Conservation (phyloP, 2,888 invertebrate species). For the Caenorhabditis sp. region DNA sequence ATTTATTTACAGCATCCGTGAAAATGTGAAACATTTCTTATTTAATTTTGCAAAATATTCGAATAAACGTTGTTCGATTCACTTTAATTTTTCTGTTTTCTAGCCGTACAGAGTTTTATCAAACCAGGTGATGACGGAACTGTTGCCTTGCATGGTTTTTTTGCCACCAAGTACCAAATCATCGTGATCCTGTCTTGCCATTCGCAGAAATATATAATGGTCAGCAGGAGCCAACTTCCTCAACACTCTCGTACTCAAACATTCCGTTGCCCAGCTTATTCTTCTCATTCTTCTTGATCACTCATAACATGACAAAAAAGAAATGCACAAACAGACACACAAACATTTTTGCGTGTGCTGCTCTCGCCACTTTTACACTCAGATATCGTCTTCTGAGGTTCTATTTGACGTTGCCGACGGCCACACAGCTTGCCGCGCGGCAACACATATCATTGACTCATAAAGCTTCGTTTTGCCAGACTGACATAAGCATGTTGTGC, state of each 20-base stretch:
- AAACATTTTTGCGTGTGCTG: slow-evolving; percentile 51
- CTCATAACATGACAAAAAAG: slow-evolving; percentile 54
- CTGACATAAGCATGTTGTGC: slow-evolving; percentile 52
- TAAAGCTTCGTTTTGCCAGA: slow-evolving; percentile 31
- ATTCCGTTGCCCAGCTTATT: slow-evolving; percentile 38
- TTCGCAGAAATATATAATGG: slow-evolving; percentile 47
- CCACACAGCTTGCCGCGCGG: slow-evolving; percentile 61
- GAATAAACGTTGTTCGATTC: too few relatives aligned
- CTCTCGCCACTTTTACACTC: slow-evolving; percentile 47
- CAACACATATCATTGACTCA: slow-evolving; percentile 56
- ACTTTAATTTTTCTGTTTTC: too few relatives aligned
- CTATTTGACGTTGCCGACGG: slow-evolving; percentile 60
- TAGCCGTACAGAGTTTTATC: neutral
- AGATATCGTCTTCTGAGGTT: slow-evolving; percentile 55
- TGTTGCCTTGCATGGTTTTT: too few relatives aligned
- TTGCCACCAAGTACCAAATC: slow-evolving; percentile 10
- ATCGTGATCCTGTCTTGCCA: slow-evolving; percentile 40
- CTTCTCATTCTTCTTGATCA: slow-evolving; percentile 37
- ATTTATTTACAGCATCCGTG: too few relatives aligned
- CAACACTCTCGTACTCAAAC: slow-evolving; percentile 42
- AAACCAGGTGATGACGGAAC: neutral
- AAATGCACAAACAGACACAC: slow-evolving; percentile 50
- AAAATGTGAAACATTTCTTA: too few relatives aligned
- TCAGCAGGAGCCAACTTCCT: slow-evolving; percentile 34
- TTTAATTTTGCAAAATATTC: too few relatives aligned